Evolutionary conservation across 2,888 invertebrate genomes (phyloP).

Genomic region (Leucozona laternaria): DNA sequence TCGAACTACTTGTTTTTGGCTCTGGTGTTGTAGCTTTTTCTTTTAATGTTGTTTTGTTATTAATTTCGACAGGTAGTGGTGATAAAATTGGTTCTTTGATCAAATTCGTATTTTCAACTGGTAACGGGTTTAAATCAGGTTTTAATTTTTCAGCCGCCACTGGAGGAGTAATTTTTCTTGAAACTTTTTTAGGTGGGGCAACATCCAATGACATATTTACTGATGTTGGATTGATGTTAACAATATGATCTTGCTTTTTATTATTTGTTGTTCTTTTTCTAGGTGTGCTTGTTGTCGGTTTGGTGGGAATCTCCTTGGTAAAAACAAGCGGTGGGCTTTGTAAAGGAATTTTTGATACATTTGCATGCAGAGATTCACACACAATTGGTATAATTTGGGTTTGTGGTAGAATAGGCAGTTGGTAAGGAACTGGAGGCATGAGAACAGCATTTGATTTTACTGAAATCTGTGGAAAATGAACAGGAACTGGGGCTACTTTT

Average conservation of each 20-base stretch:
- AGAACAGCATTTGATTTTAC: conserved; percentile 57
- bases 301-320: conserved; percentile 1
- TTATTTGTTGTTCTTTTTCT: conserved; percentile 54
- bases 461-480: conserved; percentile 62
- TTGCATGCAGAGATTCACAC: conserved; percentile 42
- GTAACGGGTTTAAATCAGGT: neutral
- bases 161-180: neutral
- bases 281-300: conserved; percentile 33
- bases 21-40: neutral
- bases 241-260: conserved; percentile 55
- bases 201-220: conserved; percentile 19
- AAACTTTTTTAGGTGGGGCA: conserved; percentile 36
- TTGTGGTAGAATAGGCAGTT: conserved; percentile 69
- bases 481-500: conserved; percentile 16
- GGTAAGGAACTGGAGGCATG: conserved; percentile 58
- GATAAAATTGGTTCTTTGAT: conserved; percentile 15
- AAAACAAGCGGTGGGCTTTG: conserved; percentile 47
- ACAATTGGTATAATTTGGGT: conserved; percentile 68
- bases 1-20: neutral
- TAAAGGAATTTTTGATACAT: conserved; percentile 56
- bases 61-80: neutral
- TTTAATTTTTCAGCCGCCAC: conserved; percentile 6
- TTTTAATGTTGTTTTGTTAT: neutral
- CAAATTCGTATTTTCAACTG: neutral
- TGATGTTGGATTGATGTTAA: conserved; percentile 3